A percentile compares a stretch with the other conserved stretches of the same genome.
Conservation (phyloP, 2,888 invertebrate species). For the Phytoseiulus persimilis region DNA sequence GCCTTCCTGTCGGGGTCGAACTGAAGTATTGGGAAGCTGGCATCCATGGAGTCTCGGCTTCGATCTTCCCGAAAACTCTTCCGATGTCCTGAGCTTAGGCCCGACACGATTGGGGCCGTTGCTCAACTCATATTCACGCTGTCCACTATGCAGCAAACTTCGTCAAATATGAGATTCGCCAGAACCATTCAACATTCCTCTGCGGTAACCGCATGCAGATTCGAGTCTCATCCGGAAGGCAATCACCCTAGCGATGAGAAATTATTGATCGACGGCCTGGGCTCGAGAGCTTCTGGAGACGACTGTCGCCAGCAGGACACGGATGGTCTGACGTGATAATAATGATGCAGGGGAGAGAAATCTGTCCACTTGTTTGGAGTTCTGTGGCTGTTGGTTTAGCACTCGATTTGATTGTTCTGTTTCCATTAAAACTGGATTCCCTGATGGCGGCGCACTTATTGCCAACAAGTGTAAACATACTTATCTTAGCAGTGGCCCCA, state of each 20-base stretch:
- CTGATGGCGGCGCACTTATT: background rate
- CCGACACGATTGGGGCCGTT: too few species aligned
- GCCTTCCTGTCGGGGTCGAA: too few species aligned
- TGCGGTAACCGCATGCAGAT: too few species aligned
- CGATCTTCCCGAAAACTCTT: too few species aligned
- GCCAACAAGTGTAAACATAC: slow-evolving; percentile 5
- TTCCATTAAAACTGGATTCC: background rate
- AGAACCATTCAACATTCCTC: too few species aligned
- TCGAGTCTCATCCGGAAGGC: background rate
- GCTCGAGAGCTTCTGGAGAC: too few species aligned
- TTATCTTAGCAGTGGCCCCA: background rate
- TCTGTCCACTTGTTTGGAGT: background rate
- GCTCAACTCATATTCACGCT: too few species aligned
- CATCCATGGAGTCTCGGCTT: too few species aligned
- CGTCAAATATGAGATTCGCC: too few species aligned
- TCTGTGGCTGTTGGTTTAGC: background rate
- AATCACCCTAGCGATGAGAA: background rate
- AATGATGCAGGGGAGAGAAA: background rate
- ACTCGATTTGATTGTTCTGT: background rate
- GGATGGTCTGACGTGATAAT: background rate
- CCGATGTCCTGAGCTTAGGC: too few species aligned
- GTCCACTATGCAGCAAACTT: too few species aligned
- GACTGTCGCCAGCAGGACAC: background rate
- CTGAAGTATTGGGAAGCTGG: too few species aligned
- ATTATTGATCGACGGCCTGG: background rate